Conservation (phyloP, 2,888 invertebrate species). For the Tinea trinotella region DNA sequence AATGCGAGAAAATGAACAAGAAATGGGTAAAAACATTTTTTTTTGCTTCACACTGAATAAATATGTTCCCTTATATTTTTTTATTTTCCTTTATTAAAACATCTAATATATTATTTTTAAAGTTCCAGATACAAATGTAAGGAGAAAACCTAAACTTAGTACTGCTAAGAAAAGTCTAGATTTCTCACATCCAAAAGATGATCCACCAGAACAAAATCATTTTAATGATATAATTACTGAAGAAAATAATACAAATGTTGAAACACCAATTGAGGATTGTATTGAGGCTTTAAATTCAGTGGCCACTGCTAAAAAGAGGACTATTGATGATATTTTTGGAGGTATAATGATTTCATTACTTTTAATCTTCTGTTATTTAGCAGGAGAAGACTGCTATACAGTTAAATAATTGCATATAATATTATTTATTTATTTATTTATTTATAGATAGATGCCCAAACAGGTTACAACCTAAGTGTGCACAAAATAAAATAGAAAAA, state of each 20-base stretch:
- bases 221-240: not conserved
- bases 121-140: conserved; percentile 1
- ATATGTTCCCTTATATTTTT: no score
- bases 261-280: conserved; percentile 1
- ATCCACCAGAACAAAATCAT: not conserved
- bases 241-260: not conserved
- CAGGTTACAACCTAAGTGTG: no score
- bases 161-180: conserved; percentile 58
- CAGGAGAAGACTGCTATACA: no score
- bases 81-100: no score
- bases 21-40: conserved; percentile 36
- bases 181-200: conserved; percentile 42
- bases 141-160: conserved; percentile 20
- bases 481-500: no score
- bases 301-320: conserved; percentile 64
- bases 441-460: no score
- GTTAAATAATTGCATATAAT: no score
- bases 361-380: no score
- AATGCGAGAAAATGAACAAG: conserved; percentile 64
- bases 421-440: no score
- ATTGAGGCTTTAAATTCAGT: not conserved
- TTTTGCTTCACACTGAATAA: no score
- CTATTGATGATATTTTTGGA: conserved; percentile 79
- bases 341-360: conserved; percentile 5
- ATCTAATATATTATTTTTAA: conserved; percentile 2